These are phyloP conservation scores for Molorchus minor DNA, from an alignment of 2,888 invertebrate genomes.

Conservation along the genomic window DNA sequence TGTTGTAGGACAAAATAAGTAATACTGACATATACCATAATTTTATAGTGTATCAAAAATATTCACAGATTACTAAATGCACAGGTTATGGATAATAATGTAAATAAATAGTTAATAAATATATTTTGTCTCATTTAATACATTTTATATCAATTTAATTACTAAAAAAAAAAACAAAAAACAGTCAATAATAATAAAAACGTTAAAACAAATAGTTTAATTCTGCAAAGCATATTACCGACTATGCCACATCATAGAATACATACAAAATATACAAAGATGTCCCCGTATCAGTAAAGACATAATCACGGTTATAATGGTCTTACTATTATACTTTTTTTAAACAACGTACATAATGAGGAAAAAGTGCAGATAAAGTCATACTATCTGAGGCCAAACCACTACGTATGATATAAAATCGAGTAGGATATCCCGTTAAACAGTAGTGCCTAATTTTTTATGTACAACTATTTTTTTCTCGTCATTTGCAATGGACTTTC, in stretches of 20 bases:
- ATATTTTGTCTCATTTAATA: constrained; percentile 38
- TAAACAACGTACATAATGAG: constrained; percentile 26
- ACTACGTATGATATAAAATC: constrained; percentile 6
- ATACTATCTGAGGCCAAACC: constrained; percentile 2
- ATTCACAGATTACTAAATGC: constrained; percentile 41
- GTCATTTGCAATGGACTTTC: constrained; percentile 59
- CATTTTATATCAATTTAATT: constrained; percentile 26
- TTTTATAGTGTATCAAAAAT: constrained; percentile 27
- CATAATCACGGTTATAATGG: constrained; percentile 22
- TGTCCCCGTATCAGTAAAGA: too few relatives aligned
- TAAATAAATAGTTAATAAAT: constrained; percentile 45
- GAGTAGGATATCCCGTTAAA: background rate
- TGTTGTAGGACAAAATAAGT: constrained; percentile 15
- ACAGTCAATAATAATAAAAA: constrained; percentile 25
- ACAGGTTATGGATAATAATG: constrained; percentile 32
- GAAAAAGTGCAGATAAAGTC: constrained; percentile 28
- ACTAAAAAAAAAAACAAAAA: constrained; percentile 29
- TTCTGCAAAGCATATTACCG: constrained; percentile 1
- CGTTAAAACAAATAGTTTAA: constrained; percentile 21
- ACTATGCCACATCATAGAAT: constrained; percentile 13
- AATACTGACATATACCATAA: constrained; percentile 26
- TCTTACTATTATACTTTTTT: constrained; percentile 4
- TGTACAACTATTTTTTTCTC: constrained; percentile 52
- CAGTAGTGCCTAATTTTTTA: constrained; percentile 20
- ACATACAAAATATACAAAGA: constrained; percentile 22